Evolutionary conservation across 2,797 vertebrate species (phyloP), one percentile per base, ranked within the genome.

Genomic region (Discoglossus pictus): DNA sequence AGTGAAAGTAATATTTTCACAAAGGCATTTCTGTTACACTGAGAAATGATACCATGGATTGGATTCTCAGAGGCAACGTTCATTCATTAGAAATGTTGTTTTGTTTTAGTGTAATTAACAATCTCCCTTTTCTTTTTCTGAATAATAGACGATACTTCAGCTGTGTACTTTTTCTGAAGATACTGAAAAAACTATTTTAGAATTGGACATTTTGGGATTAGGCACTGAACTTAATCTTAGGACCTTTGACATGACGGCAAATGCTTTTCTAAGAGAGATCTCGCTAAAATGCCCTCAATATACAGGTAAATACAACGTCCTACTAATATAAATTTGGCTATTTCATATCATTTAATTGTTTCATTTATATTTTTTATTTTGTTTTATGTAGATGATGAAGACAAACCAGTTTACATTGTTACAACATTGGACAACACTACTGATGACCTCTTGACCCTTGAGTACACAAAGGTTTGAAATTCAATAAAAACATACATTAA

Each of bases 381-480:
- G 1, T 60, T 77, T 54, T 71, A 59, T 83, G 48, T 80, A 99
- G 96, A 97, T 87, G 89, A 88, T 77, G 91, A 97, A 74, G 82
- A 87, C 21, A 92, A 91, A 50, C 91, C 92, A 63, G 87, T 99
- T 85, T 91, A 96, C 73, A 85, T 99, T 68, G 79, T 98, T 82
- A 98, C 97, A 67, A 99, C 97, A 25, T 18, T 96, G 69, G 97
- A 98, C 87, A 99, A 99, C 78, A 84, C 81, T 8, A 91, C 94
- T 79, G 90, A 92, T 35, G 97, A 99, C 80, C 87, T 97, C 43
- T 91, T 98, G 39, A 93, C 85, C 2, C 61, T 98, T 75, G 95
- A 98, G 36, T 99, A 97, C 63, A 74, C 86, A 65, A 98, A 93
- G 89, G 96, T 98, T 73, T 76, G 77, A 23, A 65, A 44, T 48